Base-by-base conservation (phyloP, 2,888 invertebrate species). In the Cephus rjabovi region DNA sequence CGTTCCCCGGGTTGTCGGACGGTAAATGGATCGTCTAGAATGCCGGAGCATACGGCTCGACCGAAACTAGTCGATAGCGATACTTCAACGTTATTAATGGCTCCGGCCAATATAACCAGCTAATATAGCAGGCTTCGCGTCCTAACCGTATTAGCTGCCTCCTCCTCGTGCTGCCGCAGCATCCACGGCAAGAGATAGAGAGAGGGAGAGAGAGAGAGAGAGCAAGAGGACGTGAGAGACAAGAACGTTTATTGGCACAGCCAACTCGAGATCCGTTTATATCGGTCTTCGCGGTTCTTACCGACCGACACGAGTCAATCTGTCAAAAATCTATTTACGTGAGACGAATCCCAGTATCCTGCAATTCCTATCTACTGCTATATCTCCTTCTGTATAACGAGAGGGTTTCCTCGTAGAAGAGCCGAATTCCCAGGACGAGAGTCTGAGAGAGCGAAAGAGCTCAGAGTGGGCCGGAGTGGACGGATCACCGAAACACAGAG, bases 81-180 rank as follows among this genome's bases (percentile, higher is more conserved):
- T 87, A 85, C 87, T 88, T 87, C 85, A 86, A 83, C 83, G 84
- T 89, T 89, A 90, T 90, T 89, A 89, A 89, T 89, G 86, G 87
- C 84, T 81, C 83, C 77, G 78, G 79, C 87, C 88, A 86, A 89
- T 89, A 88, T 87, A 88, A 87, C 87, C 81, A 82, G 80, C 77
- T 77, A 77, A 77, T 77, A 77, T 75, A 77, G 37, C 70, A 70
- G 75, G 80, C 75, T 80, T 83, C 79, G 75, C 76, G 80, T 83
- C 80, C 78, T 84, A 84, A 84, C 82, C 81, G 79, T 81, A 83
- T 85, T 85, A 85, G 78, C 75, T 69, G 75, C 77, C 73, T 75
- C 80, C 56, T 56, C 23, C 56, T 56, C 56, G 9, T 56, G 56
- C 56, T 56, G 15, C 56, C 23, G 56, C 56, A 56, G 56, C 56